Base-by-base conservation (phyloP, 1,140 invertebrate species). In the Rhopalosiphum maidis region DNA sequence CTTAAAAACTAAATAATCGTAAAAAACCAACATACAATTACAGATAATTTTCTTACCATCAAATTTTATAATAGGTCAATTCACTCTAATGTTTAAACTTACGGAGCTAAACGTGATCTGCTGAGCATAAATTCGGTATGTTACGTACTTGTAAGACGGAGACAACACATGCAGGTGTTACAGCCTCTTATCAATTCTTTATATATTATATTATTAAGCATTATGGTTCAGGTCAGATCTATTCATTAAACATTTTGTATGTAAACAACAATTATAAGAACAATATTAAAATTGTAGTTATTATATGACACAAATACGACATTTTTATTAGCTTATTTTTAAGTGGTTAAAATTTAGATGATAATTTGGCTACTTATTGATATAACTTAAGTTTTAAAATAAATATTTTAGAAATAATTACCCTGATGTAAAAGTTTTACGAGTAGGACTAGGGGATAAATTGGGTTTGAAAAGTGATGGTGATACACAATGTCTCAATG, bases 391-490 rank as follows among this genome's bases (percentile, higher is more conserved):
- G 6, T 23, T 37, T 51, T 51, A 51, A 51, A 51, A 51, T 25
- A 54, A 54, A 54, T 54, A 89, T 89, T 54, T 37, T 9, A 54
- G 7, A 88, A 35, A 41, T 55, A 89, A 37, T 89, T 95, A 96
- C 96, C 96, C 96, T 22, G 97, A 97, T 93, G 97, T 96, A 95
- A 97, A 98, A 35, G 96, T 96, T 94, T 97, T 97, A 93, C 97
- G 96, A 18, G 97, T 98, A 6, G 98, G 98, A 94, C 97, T 98
- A 30, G 98, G 98, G 11, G 97, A 98, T 86, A 97, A 95, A 94
- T 95, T 96, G 90, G 95, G 96, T 94, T 96, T 96, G 54, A 94
- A 94, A 18, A 94, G 87, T 60, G 85, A 93, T 54, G 94, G 93
- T 68, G 94, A 94, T 87, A 94, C 94, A 77, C 93, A 94, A 43